Conservation (phyloP, 2,797 vertebrate genomes). For the Hybognathus amarus region DNA sequence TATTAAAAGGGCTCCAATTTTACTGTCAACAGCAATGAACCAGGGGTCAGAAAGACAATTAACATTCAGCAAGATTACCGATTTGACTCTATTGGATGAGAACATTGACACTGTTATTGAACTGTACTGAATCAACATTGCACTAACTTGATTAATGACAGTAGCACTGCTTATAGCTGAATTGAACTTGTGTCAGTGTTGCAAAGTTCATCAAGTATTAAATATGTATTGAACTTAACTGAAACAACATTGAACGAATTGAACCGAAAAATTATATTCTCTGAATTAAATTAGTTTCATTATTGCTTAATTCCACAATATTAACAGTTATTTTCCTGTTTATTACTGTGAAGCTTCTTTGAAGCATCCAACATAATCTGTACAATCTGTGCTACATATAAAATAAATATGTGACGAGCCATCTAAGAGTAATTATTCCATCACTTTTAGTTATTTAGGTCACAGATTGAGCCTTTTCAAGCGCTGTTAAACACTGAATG, state of each 20-base stretch:
- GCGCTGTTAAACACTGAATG: background rate
- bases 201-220: too few species aligned
- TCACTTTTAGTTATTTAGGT: background rate
- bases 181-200: too few species aligned
- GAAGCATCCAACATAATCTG: background rate
- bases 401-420: background rate
- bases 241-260: too few species aligned
- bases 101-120: background rate
- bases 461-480: slow-evolving; percentile 7
- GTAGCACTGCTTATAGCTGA: too few species aligned
- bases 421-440: background rate
- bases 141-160: too few species aligned
- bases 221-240: too few species aligned
- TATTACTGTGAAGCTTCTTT: background rate
- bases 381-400: background rate
- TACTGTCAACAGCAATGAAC: background rate
- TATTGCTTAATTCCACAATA: background rate
- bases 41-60: background rate
- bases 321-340: background rate
- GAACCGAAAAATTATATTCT: too few species aligned
- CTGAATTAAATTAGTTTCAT: background rate
- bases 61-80: background rate
- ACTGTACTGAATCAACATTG: background rate
- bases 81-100: background rate
- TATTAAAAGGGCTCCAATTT: background rate